Base-by-base conservation (phyloP, 2,113 vertebrate species). In the Tetraodon nigroviridis region DNA sequence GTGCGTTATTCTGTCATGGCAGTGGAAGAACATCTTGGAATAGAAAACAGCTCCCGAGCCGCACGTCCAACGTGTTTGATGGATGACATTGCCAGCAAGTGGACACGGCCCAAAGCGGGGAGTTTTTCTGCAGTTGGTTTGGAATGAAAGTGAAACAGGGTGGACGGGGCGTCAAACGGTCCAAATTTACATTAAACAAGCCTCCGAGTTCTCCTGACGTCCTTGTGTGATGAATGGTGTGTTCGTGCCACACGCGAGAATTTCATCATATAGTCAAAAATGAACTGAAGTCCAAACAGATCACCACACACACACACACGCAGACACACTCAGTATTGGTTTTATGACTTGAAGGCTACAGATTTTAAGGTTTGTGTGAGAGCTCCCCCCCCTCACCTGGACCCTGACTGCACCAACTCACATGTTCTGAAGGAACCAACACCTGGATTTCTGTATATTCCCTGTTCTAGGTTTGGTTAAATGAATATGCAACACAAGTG, bases 1-100 rank as follows among this genome's bases (percentile, higher is more conserved):
- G 51, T 71, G 51, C 10, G 4, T 67, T 44, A n/a, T 21, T 29
- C 42, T 58, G 22, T 58, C 15, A n/a, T 54, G 46, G 49, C 29
- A 40, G 37, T 24, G 55, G 16, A 29, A 45, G 46, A 63, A 32
- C 47, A 58, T 49, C 47, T 63, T 49, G 21, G 50, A 44, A 50
- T 59, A 55, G 50, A 62, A 44, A 19, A 13, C 49, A 22, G 51
- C 47, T 21, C 29, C 22, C n/a, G 4, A 40, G 19, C 32, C 24
- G 12, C 7, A 16, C 15, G 53, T 11, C 21, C 55, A 51, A 50
- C 40, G 27, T 42, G 10, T 48, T 5, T 47, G 17, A 54, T 64
- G 55, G 17, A 54, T 64, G 55, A 47, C 61, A 56, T 18, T 41
- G 22, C 19, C 19, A n/a, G 21, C 18, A 7, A 17, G 54, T 6